Evolutionary conservation across 30 jellyfish, hydroid and myxozoan species (phyloP).

Genomic region (Catostylus mosaicus): DNA sequence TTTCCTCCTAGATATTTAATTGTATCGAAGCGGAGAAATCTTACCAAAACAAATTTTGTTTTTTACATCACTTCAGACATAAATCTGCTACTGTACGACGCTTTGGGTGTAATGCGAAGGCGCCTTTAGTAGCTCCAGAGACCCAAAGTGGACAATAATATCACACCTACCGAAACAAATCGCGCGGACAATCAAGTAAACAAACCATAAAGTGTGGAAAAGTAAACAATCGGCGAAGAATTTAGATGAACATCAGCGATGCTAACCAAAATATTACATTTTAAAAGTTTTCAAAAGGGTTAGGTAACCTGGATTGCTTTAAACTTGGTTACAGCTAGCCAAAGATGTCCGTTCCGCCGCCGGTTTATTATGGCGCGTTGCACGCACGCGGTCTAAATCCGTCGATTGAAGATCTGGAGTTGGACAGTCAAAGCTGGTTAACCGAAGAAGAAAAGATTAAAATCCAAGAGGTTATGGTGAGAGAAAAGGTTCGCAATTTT

Average conservation of each 20-base stretch:
- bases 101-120: too few species aligned
- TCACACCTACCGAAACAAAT: not conserved
- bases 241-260: too few species aligned
- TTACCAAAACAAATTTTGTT: too few species aligned
- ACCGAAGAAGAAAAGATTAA: slow-evolving; percentile 80
- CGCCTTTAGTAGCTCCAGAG: not conserved
- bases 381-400: slow-evolving; percentile 81
- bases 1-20: too few species aligned
- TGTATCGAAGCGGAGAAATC: too few species aligned
- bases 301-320: not conserved
- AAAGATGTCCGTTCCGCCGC: slow-evolving; percentile 74
- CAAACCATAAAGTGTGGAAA: not conserved
- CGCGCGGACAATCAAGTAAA: not conserved
- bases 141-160: not conserved
- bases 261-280: too few species aligned
- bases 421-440: slow-evolving; percentile 75
- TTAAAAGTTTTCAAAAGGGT: not conserved
- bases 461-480: slow-evolving; percentile 82
- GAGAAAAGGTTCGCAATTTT: slow-evolving; percentile 65
- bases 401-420: slow-evolving; percentile 72
- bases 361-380: slow-evolving; percentile 55
- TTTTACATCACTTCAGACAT: too few species aligned
- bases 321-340: not conserved
- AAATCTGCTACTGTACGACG: too few species aligned
- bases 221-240: not conserved